Evolutionary conservation across 2,797 vertebrate species (phyloP).

Genomic region (Lutjanus campechanus): DNA sequence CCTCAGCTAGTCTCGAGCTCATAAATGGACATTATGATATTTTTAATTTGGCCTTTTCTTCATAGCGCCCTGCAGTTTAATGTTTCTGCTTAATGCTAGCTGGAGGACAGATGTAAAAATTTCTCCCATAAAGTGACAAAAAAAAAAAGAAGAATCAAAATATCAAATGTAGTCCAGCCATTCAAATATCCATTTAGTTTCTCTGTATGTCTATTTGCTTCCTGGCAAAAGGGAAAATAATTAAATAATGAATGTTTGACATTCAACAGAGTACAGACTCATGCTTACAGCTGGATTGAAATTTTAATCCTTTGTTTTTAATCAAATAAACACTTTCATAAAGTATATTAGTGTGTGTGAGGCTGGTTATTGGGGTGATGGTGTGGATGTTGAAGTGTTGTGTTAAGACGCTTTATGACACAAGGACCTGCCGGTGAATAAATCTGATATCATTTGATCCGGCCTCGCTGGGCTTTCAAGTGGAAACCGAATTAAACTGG

Average conservation of each 20-base stretch:
- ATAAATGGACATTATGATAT: conserved; percentile 20
- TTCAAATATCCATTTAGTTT: conserved; percentile 16
- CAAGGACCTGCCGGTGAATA: conserved; percentile 22
- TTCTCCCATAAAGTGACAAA: neutral
- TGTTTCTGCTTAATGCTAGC: conserved; percentile 20
- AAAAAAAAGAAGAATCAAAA: conserved; percentile 3
- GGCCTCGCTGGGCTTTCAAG: conserved; percentile 55
- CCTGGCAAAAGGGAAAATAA: neutral
- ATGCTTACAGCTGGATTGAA: neutral
- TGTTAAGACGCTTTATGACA: conserved; percentile 46
- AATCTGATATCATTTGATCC: conserved; percentile 54
- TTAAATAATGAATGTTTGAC: neutral
- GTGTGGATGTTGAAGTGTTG: conserved; percentile 25
- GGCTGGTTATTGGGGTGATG: neutral
- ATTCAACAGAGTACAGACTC: conserved; percentile 1
- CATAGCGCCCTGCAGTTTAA: conserved; percentile 7
- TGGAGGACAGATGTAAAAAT: conserved; percentile 17
- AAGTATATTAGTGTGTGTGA: neutral
- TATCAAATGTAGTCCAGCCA: neutral
- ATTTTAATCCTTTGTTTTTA: neutral
- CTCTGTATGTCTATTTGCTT: neutral
- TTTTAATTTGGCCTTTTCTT: conserved; percentile 31
- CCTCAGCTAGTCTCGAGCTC: neutral
- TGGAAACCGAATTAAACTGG: conserved; percentile 57
- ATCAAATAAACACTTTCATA: conserved; percentile 2